Conservation (phyloP, 2,888 invertebrate species). For the Aradus depressus region DNA sequence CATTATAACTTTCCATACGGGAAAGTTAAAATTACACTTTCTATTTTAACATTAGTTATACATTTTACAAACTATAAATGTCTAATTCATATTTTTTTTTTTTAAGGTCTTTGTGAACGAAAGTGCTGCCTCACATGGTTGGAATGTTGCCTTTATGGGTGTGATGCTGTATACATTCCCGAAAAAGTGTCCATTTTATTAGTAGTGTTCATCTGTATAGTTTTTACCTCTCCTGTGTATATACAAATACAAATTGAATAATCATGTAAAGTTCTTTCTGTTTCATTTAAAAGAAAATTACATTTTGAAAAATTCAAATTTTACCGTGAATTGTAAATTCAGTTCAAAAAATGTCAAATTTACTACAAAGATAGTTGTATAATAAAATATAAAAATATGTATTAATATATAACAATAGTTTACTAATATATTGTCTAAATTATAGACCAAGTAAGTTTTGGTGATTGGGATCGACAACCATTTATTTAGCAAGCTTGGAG, state of each 20-base stretch:
- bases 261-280: neutral
- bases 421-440: neutral
- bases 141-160: no score
- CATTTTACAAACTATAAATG: no score
- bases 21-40: no score
- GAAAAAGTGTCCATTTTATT: conserved; percentile 1
- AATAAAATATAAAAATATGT: neutral
- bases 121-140: no score
- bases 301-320: neutral
- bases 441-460: no score
- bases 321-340: neutral
- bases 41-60: no score
- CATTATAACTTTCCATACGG: no score
- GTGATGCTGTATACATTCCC: no score
- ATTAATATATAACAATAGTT: neutral
- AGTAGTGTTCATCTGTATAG: neutral
- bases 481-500: no score
- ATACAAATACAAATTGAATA: conserved; percentile 1
- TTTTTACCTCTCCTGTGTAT: conserved; percentile 3
- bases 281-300: neutral
- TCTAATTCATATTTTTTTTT: no score
- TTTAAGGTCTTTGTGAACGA: no score
- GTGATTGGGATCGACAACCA: no score
- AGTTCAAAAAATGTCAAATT: neutral
- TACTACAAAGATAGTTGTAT: neutral